Conservation (phyloP, 2,888 invertebrate species). For the Endotricha flammealis region DNA sequence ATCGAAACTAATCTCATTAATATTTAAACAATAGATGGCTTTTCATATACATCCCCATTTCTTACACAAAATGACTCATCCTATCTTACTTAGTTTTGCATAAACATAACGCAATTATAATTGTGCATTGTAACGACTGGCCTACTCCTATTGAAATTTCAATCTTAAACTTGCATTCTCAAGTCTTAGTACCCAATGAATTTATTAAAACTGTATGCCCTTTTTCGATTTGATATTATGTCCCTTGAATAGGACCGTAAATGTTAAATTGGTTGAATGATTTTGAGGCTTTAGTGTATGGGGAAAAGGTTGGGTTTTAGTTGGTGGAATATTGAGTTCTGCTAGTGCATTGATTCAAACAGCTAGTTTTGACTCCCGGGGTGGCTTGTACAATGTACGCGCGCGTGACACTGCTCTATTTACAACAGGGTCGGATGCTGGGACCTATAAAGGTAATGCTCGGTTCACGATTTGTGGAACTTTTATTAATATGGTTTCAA, state of each 20-base stretch:
- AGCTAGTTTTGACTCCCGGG: conserved; percentile 73
- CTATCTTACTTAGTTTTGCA: conserved; percentile 34
- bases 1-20: conserved; percentile 38
- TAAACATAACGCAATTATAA: conserved; percentile 44
- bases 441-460: conserved; percentile 45
- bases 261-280: conserved; percentile 9
- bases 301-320: conserved; percentile 27
- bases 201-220: conserved; percentile 5
- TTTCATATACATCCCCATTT: conserved; percentile 49
- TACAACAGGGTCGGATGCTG: conserved; percentile 54
- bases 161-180: neutral
- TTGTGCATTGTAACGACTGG: conserved; percentile 25
- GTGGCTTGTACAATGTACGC: conserved; percentile 72
- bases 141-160: neutral
- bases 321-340: conserved; percentile 20
- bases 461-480: conserved; percentile 33
- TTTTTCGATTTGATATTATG: conserved; percentile 4
- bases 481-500: too few species aligned
- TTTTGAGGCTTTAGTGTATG: conserved; percentile 7
- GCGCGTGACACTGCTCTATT: conserved; percentile 75
- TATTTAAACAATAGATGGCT: conserved; percentile 46
- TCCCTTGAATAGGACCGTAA: conserved; percentile 16
- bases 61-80: conserved; percentile 62
- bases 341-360: conserved; percentile 49
- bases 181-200: neutral